These are phyloP conservation scores for Hydrotaea diabolus DNA, from an alignment of 2,888 invertebrate genomes.

Conservation along the genomic window DNA sequence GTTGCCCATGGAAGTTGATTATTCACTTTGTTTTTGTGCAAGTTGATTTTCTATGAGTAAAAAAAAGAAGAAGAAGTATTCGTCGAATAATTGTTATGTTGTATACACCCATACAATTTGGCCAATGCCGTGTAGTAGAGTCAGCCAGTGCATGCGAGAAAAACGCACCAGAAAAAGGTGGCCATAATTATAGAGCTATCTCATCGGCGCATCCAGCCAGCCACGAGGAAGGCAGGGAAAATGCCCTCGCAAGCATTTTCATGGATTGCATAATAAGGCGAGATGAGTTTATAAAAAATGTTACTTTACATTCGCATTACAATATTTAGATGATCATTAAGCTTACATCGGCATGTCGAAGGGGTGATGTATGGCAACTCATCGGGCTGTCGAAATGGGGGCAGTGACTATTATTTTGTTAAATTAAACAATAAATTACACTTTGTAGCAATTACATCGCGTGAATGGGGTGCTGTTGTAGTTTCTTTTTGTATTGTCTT, in stretches of 20 bases:
- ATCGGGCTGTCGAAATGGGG: background rate
- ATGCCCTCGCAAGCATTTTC: background rate
- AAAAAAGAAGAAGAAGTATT: too few species aligned
- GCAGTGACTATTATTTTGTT: slow-evolving; percentile 56
- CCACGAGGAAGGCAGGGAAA: background rate
- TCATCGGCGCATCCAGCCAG: background rate
- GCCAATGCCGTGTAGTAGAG: background rate
- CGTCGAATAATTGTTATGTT: background rate
- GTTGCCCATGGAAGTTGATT: slow-evolving; percentile 25
- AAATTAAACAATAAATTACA: slow-evolving; percentile 61
- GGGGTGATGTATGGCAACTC: background rate
- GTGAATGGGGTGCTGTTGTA: slow-evolving; percentile 27
- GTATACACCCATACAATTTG: background rate
- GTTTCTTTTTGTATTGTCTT: background rate
- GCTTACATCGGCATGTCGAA: background rate
- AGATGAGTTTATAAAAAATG: slow-evolving; percentile 36
- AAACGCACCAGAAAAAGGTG: slow-evolving; percentile 28
- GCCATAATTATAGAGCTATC: slow-evolving; percentile 17
- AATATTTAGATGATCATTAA: slow-evolving; percentile 28
- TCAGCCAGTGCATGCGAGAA: background rate
- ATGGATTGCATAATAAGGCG: slow-evolving; percentile 2
- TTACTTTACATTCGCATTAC: slow-evolving; percentile 22
- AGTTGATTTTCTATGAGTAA: too few species aligned
- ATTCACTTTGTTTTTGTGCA: background rate
- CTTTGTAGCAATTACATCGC: slow-evolving; percentile 35